Conservation (phyloP, 2,113 vertebrate species). For the Callipepla californica region DNA sequence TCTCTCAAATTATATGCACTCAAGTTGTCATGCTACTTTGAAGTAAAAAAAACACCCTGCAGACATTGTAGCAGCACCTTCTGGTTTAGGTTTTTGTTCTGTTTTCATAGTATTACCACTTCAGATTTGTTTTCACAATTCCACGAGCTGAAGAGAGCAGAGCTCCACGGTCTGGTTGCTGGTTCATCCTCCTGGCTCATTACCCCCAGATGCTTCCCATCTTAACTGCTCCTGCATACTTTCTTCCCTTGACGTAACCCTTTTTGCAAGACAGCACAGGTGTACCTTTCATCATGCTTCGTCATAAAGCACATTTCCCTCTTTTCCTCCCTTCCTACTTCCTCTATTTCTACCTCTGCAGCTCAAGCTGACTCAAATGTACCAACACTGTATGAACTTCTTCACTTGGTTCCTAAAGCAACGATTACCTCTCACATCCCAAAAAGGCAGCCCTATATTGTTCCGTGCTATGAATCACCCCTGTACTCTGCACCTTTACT, state of each 20-base stretch:
- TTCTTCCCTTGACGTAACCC: background rate
- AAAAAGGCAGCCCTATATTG: background rate
- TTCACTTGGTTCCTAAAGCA: background rate
- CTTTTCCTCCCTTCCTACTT: background rate
- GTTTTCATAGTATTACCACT: background rate
- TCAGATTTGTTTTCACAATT: background rate
- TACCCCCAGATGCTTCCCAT: background rate
- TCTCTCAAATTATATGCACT: background rate
- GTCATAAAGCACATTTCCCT: background rate
- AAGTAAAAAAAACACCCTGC: background rate
- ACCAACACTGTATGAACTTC: background rate
- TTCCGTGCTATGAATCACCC: background rate
- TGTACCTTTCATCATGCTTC: background rate
- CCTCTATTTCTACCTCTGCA: background rate
- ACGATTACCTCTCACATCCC: background rate
- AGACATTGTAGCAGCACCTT: background rate
- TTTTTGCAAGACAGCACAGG: background rate
- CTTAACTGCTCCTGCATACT: background rate
- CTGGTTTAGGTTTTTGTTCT: background rate
- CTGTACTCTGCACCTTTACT: background rate
- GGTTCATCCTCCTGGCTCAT: background rate
- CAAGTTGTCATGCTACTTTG: background rate
- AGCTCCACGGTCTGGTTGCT: background rate
- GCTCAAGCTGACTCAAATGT: background rate
- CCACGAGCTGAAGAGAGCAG: background rate